A percentile compares a stretch with the other conserved stretches of the same genome.
Evolutionary conservation across 2,797 vertebrate species (phyloP).

Genomic region (Fringilla coelebs): DNA sequence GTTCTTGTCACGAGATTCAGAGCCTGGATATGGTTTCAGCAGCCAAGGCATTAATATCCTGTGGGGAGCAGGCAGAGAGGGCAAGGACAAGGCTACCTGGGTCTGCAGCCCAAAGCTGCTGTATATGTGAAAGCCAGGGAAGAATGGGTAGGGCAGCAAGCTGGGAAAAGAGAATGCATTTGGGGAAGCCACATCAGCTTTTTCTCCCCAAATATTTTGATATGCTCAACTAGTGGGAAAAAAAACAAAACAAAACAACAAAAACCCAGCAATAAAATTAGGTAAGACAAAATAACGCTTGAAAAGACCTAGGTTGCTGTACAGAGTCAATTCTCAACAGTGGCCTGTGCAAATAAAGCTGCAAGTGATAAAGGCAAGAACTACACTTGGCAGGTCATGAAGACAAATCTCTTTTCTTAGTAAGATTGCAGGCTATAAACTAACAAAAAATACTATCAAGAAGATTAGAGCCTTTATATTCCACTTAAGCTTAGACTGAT

Average conservation of each 20-base stretch:
- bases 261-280: not conserved
- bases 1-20: not conserved
- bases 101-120: not conserved
- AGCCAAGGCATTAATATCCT: not conserved
- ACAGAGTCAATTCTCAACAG: not conserved
- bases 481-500: slow-evolving; percentile 50
- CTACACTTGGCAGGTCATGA: slow-evolving; percentile 11
- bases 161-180: not conserved
- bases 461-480: slow-evolving; percentile 60
- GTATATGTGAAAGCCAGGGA: not conserved
- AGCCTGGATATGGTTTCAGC: not conserved
- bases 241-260: not conserved
- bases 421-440: slow-evolving; percentile 39
- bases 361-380: not conserved
- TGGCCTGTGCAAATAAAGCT: not conserved
- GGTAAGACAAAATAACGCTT: not conserved
- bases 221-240: not conserved
- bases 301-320: not conserved
- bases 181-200: not conserved
- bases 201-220: not conserved
- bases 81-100: not conserved
- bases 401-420: slow-evolving; percentile 47
- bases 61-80: not conserved
- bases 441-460: slow-evolving; percentile 27
- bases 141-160: not conserved